Percentiles rank a stretch among this genome's conserved stretches.
Conservation (phyloP, 2,113 vertebrate species). For the Oreotragus oreotragus region DNA sequence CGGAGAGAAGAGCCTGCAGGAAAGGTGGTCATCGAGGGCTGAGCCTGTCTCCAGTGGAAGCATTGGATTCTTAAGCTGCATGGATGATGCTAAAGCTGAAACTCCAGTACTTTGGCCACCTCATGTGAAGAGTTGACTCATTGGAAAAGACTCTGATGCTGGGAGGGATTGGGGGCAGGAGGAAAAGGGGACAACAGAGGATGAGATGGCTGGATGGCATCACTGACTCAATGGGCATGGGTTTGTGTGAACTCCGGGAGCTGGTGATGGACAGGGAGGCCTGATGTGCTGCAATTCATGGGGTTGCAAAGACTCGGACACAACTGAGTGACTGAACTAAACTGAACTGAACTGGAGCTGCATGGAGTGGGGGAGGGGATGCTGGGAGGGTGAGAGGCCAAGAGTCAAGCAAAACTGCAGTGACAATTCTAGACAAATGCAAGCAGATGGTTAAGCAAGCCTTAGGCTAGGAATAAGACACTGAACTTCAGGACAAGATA, state of each 20-base stretch:
- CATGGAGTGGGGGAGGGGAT: neutral
- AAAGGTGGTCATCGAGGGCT: neutral
- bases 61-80: neutral
- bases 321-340: no score
- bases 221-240: accelerated
- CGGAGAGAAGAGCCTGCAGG: neutral
- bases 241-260: no score
- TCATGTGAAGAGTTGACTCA: no score
- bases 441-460: neutral
- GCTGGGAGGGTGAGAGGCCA: neutral
- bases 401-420: neutral
- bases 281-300: no score
- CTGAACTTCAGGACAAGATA: neutral
- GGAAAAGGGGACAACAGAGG: no score
- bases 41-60: neutral
- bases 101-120: no score
- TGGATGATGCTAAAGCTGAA: no score
- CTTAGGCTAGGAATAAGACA: neutral
- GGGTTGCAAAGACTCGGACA: no score
- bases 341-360: neutral
- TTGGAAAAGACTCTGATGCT: no score
- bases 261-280: no score
- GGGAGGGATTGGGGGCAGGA: no score
- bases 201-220: no score
- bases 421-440: neutral